phyloP scores from a whole-genome alignment of 1,140 invertebrate species.

The Brachionus plicatilis region DNA sequence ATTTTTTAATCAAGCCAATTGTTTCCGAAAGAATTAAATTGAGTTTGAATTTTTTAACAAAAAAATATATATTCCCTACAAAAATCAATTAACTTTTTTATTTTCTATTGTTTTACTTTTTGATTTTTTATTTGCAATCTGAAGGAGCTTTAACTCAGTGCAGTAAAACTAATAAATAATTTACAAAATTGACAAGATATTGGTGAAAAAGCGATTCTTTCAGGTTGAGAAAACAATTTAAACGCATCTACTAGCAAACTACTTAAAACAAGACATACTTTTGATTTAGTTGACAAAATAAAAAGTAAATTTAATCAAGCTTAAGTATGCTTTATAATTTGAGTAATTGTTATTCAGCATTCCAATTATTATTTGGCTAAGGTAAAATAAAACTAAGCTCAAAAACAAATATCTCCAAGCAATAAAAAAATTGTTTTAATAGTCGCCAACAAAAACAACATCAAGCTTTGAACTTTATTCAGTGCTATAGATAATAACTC shows the following conservation, averaged over 20 bases:
- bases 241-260: neutral
- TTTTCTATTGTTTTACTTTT: too few species aligned
- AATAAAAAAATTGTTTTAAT: neutral
- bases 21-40: too few species aligned
- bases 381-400: neutral
- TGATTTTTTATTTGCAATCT: too few species aligned
- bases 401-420: neutral
- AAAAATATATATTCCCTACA: too few species aligned
- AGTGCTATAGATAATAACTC: neutral
- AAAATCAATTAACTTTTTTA: too few species aligned
- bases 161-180: neutral
- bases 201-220: neutral
- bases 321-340: neutral
- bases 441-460: neutral
- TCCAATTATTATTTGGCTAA: neutral
- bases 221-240: neutral
- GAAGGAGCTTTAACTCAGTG: neutral
- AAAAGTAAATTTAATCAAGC: neutral
- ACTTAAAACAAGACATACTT: neutral
- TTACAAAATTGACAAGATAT: neutral
- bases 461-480: neutral
- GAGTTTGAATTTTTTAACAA: too few species aligned
- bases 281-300: neutral
- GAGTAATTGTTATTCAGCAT: neutral
- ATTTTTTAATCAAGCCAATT: too few species aligned